Conservation (phyloP, 2,888 invertebrate species). For the Tetragonisca angustula region DNA sequence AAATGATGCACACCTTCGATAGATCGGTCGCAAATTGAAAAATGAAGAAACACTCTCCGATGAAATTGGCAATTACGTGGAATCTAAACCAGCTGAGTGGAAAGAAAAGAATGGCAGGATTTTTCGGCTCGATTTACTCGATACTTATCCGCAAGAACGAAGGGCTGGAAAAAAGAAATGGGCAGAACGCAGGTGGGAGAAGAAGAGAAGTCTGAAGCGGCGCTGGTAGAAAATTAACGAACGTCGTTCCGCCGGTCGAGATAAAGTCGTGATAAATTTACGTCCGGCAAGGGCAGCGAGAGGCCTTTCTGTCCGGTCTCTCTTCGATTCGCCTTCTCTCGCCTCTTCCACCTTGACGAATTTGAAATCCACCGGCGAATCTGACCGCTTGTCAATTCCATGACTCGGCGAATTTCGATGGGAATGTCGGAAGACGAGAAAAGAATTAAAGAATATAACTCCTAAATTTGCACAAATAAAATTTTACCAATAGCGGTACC, state of each 20-base stretch:
- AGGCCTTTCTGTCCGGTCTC: conserved; percentile 45
- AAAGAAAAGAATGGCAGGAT: conserved; percentile 1
- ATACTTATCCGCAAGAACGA: conserved; percentile 29
- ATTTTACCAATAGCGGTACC: neutral
- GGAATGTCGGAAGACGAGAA: neutral
- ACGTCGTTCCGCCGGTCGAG: conserved; percentile 73
- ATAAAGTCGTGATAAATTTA: conserved; percentile 81
- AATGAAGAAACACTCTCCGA: neutral
- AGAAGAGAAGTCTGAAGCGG: conserved; percentile 52
- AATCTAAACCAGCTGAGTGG: conserved; percentile 10
- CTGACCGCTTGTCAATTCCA: conserved; percentile 9
- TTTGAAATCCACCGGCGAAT: conserved; percentile 61
- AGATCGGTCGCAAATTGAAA: neutral
- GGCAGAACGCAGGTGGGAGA: conserved; percentile 28
- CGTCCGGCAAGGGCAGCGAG: conserved; percentile 68
- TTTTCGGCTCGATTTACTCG: conserved; percentile 53
- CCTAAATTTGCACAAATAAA: neutral
- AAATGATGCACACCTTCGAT: neutral
- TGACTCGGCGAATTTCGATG: conserved; percentile 18
- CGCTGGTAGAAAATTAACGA: conserved; percentile 76
- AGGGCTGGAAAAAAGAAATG: conserved; percentile 32
- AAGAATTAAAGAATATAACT: neutral
- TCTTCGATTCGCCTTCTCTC: conserved; percentile 41
- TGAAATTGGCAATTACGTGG: conserved; percentile 31
- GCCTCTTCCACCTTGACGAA: conserved; percentile 65